Percentiles rank a stretch among this genome's conserved stretches.
Conservation (phyloP, 2,888 invertebrate genomes). For the Nomada hirtipes region DNA sequence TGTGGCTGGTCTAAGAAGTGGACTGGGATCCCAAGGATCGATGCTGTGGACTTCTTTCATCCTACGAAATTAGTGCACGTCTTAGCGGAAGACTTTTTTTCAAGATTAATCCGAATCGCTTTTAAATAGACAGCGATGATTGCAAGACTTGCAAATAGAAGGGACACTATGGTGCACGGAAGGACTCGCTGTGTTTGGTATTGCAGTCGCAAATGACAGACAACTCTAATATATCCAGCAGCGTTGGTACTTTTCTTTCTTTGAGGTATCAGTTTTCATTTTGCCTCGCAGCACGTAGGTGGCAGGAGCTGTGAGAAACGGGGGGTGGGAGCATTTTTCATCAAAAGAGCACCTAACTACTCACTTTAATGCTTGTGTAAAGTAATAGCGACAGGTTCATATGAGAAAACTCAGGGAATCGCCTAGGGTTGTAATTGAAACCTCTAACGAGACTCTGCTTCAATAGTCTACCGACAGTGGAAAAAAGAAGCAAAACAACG, state of each 20-base stretch:
- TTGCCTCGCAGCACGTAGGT: constrained; percentile 17
- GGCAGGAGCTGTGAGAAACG: constrained; percentile 7
- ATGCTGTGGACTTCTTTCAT: neutral
- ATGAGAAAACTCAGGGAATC: constrained; percentile 1
- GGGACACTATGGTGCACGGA: neutral
- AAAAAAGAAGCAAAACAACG: neutral
- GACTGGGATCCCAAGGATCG: neutral
- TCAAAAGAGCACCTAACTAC: neutral
- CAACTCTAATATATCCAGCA: constrained; percentile 12
- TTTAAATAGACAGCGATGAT: neutral
- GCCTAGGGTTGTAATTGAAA: neutral
- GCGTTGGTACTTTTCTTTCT: constrained; percentile 46
- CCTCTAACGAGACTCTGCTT: no score
- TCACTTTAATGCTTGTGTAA: neutral
- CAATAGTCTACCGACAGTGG: no score
- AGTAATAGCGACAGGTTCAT: neutral
- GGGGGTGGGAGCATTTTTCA: neutral
- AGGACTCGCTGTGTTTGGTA: neutral
- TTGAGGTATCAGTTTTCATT: constrained; percentile 42
- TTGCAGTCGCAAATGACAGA: constrained; percentile 22
- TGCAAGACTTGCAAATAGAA: neutral
- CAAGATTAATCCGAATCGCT: neutral
- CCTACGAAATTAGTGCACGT: neutral
- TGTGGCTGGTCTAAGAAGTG: neutral
- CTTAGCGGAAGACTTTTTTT: neutral